Percentiles rank a stretch among this genome's conserved stretches.
These are phyloP conservation scores for Ceratina calcarata DNA, from an alignment of 1,140 invertebrate species.

Conservation along the genomic window DNA sequence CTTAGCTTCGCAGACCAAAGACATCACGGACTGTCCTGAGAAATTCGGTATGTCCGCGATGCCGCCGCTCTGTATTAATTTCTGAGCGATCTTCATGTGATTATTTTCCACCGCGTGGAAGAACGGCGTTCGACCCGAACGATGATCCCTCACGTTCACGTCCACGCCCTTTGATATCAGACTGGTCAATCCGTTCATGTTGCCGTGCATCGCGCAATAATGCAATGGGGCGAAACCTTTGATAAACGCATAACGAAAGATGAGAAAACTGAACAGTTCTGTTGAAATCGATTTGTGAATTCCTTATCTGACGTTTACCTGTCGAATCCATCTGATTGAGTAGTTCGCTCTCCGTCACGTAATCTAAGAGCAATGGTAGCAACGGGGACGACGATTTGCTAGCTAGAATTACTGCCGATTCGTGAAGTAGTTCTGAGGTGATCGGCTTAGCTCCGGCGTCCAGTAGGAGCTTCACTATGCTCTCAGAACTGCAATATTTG, in stretches of 20 bases:
- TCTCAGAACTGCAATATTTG: slow-evolving; percentile 35
- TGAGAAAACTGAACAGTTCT: too few species aligned
- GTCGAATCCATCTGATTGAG: slow-evolving; percentile 38
- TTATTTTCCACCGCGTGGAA: slow-evolving; percentile 71
- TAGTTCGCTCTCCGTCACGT: slow-evolving; percentile 31
- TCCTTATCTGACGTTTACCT: slow-evolving; percentile 23
- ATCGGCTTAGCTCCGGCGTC: slow-evolving; percentile 64
- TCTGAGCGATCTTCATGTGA: slow-evolving; percentile 41
- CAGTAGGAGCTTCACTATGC: slow-evolving; percentile 64
- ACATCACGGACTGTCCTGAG: slow-evolving; percentile 64
- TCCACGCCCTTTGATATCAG: slow-evolving; percentile 59
- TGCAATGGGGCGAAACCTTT: slow-evolving; percentile 69
- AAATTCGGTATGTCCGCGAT: slow-evolving; percentile 64
- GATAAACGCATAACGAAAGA: not conserved
- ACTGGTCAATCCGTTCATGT: slow-evolving; percentile 55
- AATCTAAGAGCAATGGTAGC: slow-evolving; percentile 47
- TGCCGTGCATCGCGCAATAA: slow-evolving; percentile 61
- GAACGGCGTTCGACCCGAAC: slow-evolving; percentile 71
- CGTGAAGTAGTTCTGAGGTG: slow-evolving; percentile 40
- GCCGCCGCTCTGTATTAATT: slow-evolving; percentile 64
- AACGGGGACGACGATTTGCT: slow-evolving; percentile 62
- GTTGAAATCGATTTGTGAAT: not conserved
- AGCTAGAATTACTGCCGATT: slow-evolving; percentile 69
- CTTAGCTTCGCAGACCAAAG: slow-evolving; percentile 54
- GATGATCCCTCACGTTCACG: slow-evolving; percentile 67